Evolutionary conservation across 2,113 vertebrate species (phyloP).

Genomic region (Syngnathus scovelli): DNA sequence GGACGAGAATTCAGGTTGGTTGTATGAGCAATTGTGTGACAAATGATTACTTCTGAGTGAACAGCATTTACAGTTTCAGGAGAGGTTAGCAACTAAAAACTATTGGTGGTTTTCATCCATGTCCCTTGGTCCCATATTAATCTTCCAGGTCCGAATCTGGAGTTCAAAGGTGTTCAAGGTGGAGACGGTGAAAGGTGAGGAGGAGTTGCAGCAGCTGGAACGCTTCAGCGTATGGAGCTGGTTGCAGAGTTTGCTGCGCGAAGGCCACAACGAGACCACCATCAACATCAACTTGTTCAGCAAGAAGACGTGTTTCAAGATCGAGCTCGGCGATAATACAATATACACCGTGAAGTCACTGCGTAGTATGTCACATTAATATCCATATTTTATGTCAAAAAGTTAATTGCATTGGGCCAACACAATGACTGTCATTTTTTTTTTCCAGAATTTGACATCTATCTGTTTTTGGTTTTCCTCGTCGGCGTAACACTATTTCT

Average conservation of each 20-base stretch:
- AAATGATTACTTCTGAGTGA: not conserved
- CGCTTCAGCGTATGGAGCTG: constrained; percentile 74
- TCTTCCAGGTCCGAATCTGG: constrained; percentile 78
- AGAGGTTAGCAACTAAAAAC: not conserved
- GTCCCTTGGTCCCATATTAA: not conserved
- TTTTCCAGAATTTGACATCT: constrained; percentile 83
- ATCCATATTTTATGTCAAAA: not conserved
- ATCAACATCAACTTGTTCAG: constrained; percentile 80
- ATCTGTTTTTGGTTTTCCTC: constrained; percentile 83
- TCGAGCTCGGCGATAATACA: constrained; percentile 69
- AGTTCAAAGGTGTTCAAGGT: constrained; percentile 80
- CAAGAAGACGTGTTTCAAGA: constrained; percentile 83
- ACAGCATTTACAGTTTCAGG: too few relatives aligned
- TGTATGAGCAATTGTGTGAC: not conserved
- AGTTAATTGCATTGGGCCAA: not conserved
- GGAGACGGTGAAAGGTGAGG: constrained; percentile 80
- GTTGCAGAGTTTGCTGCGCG: constrained; percentile 75
- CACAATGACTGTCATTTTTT: constrained; percentile 10
- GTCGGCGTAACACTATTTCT: constrained; percentile 80
- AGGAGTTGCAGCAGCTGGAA: constrained; percentile 83
- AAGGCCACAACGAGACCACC: constrained; percentile 84
- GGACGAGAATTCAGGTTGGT: constrained; percentile 85
- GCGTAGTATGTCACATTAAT: constrained; percentile 71
- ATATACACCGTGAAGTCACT: constrained; percentile 67
- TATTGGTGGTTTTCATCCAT: not conserved